Conservation (phyloP, 2,888 invertebrate species). For the Conistra vaccinii region DNA sequence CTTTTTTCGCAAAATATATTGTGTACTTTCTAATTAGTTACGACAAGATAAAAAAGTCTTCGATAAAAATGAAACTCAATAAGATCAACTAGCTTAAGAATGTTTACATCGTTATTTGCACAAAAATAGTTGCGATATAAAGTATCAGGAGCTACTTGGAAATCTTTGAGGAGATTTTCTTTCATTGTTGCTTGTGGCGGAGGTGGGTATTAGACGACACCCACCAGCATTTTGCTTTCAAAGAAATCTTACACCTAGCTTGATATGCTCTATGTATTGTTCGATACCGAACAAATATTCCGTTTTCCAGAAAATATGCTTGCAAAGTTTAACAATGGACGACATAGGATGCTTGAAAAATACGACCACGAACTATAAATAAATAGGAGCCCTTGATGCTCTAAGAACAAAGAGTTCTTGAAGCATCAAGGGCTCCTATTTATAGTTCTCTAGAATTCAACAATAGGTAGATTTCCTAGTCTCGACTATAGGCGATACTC, state of each 20-base stretch:
- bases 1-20: constrained; percentile 35
- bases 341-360: background rate
- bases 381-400: background rate
- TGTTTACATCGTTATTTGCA: constrained; percentile 45
- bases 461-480: background rate
- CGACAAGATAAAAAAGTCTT: constrained; percentile 41
- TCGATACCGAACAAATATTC: constrained; percentile 9
- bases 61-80: constrained; percentile 41
- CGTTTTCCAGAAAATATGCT: background rate
- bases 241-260: constrained; percentile 14
- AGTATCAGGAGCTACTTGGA: constrained; percentile 18
- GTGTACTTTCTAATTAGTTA: constrained; percentile 50
- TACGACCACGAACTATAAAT: background rate
- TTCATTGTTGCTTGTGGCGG: constrained; percentile 12
- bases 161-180: constrained; percentile 14
- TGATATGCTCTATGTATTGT: background rate
- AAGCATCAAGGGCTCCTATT: no score
- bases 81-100: constrained; percentile 47
- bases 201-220: constrained; percentile 22
- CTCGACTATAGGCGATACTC: constrained; percentile 37
- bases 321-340: background rate
- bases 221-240: background rate
- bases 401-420: no score
- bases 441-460: background rate
- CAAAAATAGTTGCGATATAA: constrained; percentile 40